Base-by-base conservation (phyloP, 2,888 invertebrate species). In the Drosophila pseudotakahashii region DNA sequence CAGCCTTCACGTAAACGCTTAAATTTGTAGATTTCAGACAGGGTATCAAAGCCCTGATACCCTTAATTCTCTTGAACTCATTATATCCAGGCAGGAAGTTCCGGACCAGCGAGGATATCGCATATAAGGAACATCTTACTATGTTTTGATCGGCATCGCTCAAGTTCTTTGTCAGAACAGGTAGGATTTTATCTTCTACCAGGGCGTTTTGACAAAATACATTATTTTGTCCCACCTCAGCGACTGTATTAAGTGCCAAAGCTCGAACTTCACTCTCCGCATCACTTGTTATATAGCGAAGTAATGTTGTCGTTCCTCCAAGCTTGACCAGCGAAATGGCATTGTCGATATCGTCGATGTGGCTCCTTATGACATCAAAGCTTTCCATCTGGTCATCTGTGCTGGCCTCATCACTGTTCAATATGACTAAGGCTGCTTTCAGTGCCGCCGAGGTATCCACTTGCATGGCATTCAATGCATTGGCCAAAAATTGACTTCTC, bases 181-280 rank as follows among this genome's bases (percentile, higher is more conserved):
- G 94, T 45, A 98, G 91, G 9, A 96, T 92, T 0, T 94, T 94
- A 50, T 93, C 93, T 69, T 95, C 94, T 6, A 96, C 78, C n/a
- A 95, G 94, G 44, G 93, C 93, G 30, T 94, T 92, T 91, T 98
- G 98, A 81, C 97, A 97, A 89, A 94, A 95, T 0, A 95, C 94
- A 92, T 98, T 98, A 92, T 98, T 97, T 92, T 98, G 98, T 37
- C 96, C 95, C 63, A 97, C 91, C 81, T 95, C 96, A 0, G 96
- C 97, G 3, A 98, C 92, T 13, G 97, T 92, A 32, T 94, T 93
- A 11, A 96, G 95, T 2, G 95, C 94, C 41, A 93, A 92, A 68
- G 94, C 93, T 37, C 96, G 93, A 0, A 98, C 92, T 16, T 93
- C 93, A 0, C 93, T 91, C 77, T 95, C 94, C 2, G 64, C 51